A percentile compares a stretch with the other conserved stretches of the same genome.
Evolutionary conservation across 2,797 vertebrate species (phyloP).

Genomic region (Synaphobranchus kaupii): DNA sequence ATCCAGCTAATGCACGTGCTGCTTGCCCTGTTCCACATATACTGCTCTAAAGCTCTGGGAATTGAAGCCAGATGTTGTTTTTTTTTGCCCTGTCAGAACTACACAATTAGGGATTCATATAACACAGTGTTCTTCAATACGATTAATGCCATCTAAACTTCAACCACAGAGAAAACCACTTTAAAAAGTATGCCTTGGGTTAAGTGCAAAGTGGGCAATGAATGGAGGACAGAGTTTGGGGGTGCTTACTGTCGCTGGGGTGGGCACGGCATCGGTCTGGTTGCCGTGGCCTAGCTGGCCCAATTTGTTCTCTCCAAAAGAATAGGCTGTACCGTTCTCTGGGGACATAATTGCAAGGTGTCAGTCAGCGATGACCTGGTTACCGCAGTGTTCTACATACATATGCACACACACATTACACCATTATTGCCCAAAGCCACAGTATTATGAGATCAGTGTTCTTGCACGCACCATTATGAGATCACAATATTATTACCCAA

Average conservation of each 20-base stretch:
- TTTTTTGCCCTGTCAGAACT: background rate
- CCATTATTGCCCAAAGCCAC: background rate
- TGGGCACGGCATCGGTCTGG: conserved; percentile 91
- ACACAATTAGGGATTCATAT: background rate
- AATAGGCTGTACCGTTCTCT: conserved; percentile 86
- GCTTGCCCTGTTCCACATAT: background rate
- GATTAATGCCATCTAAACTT: background rate
- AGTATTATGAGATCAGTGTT: background rate
- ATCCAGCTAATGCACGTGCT: background rate
- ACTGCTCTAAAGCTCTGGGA: background rate
- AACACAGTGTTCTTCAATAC: background rate
- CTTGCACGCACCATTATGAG: background rate
- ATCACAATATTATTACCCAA: background rate
- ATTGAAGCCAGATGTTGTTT: too few species aligned
- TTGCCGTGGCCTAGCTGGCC: conserved; percentile 93
- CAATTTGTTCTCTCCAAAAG: conserved; percentile 96
- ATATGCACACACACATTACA: background rate
- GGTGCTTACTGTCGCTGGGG: conserved; percentile 81
- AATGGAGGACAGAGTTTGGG: background rate
- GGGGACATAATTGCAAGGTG: conserved; percentile 38
- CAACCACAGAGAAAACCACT: background rate
- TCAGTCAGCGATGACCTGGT: background rate
- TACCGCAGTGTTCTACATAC: background rate
- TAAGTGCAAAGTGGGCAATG: background rate
- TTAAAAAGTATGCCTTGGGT: background rate